These are phyloP conservation scores for Picus viridis DNA, from an alignment of 2,797 vertebrate species.

Conservation along the genomic window DNA sequence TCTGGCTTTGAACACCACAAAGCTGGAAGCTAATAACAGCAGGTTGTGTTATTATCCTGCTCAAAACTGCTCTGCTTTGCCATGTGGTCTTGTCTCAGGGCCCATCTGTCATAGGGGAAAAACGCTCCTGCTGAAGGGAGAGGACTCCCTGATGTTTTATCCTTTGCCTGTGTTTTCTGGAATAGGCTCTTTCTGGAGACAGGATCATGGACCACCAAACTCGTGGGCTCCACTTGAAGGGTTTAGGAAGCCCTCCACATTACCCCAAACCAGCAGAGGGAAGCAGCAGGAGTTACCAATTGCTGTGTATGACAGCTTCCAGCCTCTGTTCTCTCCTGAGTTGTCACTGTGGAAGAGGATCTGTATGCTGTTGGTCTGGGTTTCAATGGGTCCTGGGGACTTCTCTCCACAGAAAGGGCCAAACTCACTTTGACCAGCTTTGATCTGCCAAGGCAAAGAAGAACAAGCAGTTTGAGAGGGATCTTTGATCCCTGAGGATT, in stretches of 20 bases:
- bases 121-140: background rate
- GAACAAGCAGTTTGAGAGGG: background rate
- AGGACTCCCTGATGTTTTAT: background rate
- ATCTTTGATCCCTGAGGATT: background rate
- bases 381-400: constrained; percentile 86
- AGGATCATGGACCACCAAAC: background rate
- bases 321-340: constrained; percentile 92
- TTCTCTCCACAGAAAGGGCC: constrained; percentile 90
- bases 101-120: background rate
- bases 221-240: background rate
- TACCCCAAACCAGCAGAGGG: background rate
- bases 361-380: constrained; percentile 79
- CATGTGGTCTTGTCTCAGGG: background rate
- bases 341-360: constrained; percentile 91
- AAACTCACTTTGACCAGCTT: constrained; percentile 78
- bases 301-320: constrained; percentile 87
- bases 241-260: background rate
- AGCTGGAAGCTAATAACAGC: background rate
- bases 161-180: background rate
- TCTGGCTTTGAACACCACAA: background rate
- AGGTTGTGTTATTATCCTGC: background rate
- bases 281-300: constrained; percentile 73
- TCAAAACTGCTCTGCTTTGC: background rate
- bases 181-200: background rate
- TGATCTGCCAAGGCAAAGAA: constrained; percentile 78